Percentiles rank a stretch among this genome's conserved stretches.
These are phyloP conservation scores for Thalassoma bifasciatum DNA, from an alignment of 2,113 vertebrate genomes.

Conservation along the genomic window DNA sequence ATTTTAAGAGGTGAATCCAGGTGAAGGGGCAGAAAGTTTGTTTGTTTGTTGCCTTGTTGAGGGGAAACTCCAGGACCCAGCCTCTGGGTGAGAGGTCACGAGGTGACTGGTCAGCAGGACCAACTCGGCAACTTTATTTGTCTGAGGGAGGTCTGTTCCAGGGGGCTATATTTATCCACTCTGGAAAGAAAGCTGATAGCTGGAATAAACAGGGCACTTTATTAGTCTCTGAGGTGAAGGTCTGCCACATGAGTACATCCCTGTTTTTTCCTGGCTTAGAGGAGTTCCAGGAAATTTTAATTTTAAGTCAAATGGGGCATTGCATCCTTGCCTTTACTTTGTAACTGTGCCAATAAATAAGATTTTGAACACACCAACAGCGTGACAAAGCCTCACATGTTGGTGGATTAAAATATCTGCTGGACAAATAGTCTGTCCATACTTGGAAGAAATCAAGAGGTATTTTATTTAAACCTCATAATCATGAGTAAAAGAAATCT, in stretches of 20 bases:
- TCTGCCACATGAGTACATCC: background rate
- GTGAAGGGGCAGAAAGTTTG: constrained; percentile 37
- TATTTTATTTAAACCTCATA: no score
- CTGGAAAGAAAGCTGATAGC: background rate
- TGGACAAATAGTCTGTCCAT: no score
- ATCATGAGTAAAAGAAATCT: no score
- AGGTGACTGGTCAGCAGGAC: background rate
- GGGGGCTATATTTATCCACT: constrained; percentile 1
- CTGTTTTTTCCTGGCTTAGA: background rate
- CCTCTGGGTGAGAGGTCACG: constrained; percentile 40
- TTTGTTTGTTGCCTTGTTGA: constrained; percentile 20
- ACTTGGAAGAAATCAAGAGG: no score
- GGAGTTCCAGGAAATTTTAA: background rate
- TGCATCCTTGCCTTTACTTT: no score
- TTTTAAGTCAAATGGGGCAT: background rate
- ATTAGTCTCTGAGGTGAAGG: background rate
- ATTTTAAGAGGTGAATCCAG: constrained; percentile 20
- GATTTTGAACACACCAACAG: no score
- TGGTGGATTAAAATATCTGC: no score
- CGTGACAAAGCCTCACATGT: no score
- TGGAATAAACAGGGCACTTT: background rate
- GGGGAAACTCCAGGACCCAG: constrained; percentile 12
- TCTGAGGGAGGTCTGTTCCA: background rate
- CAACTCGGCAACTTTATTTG: constrained; percentile 6
- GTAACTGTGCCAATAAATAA: no score